A percentile compares a stretch with the other conserved stretches of the same genome.
phyloP scores from a whole-genome alignment of 2,797 vertebrate species.

The Rhinatrema bivittatum region DNA sequence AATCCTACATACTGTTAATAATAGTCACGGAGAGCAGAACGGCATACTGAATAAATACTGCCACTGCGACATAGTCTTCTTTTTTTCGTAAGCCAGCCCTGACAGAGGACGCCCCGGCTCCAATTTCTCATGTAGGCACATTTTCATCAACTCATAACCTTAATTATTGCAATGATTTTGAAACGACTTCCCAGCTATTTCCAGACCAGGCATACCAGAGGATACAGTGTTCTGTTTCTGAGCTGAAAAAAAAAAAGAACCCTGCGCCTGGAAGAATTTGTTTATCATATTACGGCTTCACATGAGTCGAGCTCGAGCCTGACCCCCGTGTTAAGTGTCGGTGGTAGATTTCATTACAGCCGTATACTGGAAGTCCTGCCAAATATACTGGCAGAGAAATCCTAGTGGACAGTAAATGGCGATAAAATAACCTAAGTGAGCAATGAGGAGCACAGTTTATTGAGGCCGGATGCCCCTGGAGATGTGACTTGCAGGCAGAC shows the following conservation, averaged over 20 bases:
- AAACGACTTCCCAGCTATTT: conserved; percentile 43
- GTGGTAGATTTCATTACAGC: conserved; percentile 96
- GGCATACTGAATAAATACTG: no score
- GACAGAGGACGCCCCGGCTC: conserved; percentile 19
- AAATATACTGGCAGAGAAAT: conserved; percentile 95
- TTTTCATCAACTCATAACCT: conserved; percentile 48
- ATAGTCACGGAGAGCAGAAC: no score
- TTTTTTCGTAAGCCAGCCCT: conserved; percentile 8
- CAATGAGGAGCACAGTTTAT: conserved; percentile 82
- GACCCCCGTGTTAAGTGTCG: conserved; percentile 96
- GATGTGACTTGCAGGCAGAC: conserved; percentile 82
- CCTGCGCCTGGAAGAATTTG: conserved; percentile 78
- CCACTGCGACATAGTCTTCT: no score
- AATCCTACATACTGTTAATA: no score
- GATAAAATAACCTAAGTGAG: conserved; percentile 89
- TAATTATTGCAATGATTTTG: conserved; percentile 51
- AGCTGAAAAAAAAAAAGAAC: conserved; percentile 61
- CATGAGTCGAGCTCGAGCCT: conserved; percentile 77
- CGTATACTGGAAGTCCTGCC: conserved; percentile 94
- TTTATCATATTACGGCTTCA: conserved; percentile 89
- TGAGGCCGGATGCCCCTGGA: conserved; percentile 76
- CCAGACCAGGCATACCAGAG: conserved; percentile 34
- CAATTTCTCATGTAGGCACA: conserved; percentile 38
- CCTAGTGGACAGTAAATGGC: conserved; percentile 97
- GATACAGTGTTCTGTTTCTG: conserved; percentile 56